phyloP scores from a whole-genome alignment of 2,888 invertebrate genomes.

The Polylopha cassiicola region DNA sequence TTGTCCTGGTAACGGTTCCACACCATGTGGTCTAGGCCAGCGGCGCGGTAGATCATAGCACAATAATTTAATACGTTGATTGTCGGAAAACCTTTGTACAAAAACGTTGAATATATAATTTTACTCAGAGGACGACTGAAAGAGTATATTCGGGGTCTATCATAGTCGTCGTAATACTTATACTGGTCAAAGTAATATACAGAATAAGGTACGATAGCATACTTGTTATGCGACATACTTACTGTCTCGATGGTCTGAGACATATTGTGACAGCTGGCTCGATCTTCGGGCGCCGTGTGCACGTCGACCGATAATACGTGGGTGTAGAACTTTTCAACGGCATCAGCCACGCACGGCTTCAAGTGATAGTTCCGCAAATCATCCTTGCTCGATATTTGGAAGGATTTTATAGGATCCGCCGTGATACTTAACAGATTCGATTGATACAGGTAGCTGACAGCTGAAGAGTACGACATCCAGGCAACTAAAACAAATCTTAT shows the following conservation, averaged over 20 bases:
- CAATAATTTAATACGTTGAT: conserved; percentile 6
- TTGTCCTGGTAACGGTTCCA: conserved; percentile 17
- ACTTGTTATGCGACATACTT: conserved; percentile 32
- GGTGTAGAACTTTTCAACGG: conserved; percentile 26
- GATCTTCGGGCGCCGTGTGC: conserved; percentile 1
- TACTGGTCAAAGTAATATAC: conserved; percentile 37
- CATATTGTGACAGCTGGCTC: conserved; percentile 20
- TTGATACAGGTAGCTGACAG: conserved; percentile 41
- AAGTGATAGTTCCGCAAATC: conserved; percentile 32
- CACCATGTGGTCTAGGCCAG: conserved; percentile 17
- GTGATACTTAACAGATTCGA: conserved; percentile 41
- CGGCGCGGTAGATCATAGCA: conserved; percentile 11
- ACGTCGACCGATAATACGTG: conserved; percentile 14
- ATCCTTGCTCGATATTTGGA: conserved; percentile 39
- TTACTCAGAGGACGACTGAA: conserved; percentile 25
- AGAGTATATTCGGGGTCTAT: conserved; percentile 27
- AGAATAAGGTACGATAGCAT: conserved; percentile 34
- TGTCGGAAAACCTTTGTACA: conserved; percentile 26
- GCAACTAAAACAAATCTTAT: too few species aligned
- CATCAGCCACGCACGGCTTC: conserved; percentile 43
- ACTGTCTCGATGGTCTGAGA: conserved; percentile 38
- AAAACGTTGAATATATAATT: conserved; percentile 19
- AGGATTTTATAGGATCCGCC: conserved; percentile 34
- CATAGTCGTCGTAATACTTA: conserved; percentile 35
- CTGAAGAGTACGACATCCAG: too few species aligned